Base-by-base conservation (phyloP, 2,113 vertebrate genomes). In the Acrocephalus kingi region DNA sequence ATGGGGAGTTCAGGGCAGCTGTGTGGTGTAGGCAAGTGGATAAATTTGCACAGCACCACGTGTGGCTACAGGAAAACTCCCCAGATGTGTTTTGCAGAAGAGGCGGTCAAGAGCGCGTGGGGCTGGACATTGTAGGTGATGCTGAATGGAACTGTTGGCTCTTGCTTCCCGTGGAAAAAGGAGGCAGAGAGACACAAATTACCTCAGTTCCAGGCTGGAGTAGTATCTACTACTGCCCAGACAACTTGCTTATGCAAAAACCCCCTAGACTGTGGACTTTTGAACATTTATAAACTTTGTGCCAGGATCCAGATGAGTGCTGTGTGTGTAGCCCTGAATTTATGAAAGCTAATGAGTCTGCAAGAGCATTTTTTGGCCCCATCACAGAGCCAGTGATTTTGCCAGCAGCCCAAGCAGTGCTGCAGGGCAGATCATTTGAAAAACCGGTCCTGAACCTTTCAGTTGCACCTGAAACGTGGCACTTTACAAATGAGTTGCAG, bases 371-470 rank as follows among this genome's bases (percentile, higher is more conserved):
- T 84, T 24, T 30, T 55, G 63, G 24, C 20, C 49, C 41, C 58
- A 27, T 41, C 43, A 49, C n/a, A 1, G 6, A 67, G 11, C 30
- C 35, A 48, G 39, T 1, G 2, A 64, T 77, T 83, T 84, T 80
- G 54, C 37, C 58, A 76, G 71, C n/a, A 90, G 59, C 25, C 61
- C 55, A 35, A 86, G 48, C 13, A 61, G 37, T 33, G 39, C 39
- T 90, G 54, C 55, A 73, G 59, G 48, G 39, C 6, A 77, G 35
- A 59, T 62, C 14, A 66, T 80, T 51, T 16, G 17, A 71, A 79
- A 55, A n/a, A 2, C 8, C 27, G 8, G 9, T 51, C 15, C 21
- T 0, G 0, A 71, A 67, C 21, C 15, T 66, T 67, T 52, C 48
- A 16, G 24, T 13, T 64, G 16, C 55, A 73, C 28, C 39, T 62